Percentiles rank a stretch among this genome's conserved stretches.
phyloP scores from a whole-genome alignment of 30 jellyfish, hydroid and myxozoan genomes.

The Turritopsis rubra region DNA sequence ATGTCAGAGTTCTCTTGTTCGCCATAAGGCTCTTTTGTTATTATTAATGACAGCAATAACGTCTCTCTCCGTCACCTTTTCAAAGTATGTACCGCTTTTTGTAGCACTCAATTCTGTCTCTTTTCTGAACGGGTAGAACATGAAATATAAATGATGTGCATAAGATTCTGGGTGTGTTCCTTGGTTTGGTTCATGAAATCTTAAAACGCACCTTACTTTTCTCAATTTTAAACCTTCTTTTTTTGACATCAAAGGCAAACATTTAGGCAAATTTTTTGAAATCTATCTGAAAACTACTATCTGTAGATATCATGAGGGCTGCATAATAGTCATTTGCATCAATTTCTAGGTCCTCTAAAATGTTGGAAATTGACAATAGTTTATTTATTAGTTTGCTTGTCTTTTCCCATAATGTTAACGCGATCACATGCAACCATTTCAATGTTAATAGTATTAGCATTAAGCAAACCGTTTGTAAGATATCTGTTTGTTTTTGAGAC shows the following conservation, averaged over 20 bases:
- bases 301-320: background rate
- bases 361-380: background rate
- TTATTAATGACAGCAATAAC: background rate
- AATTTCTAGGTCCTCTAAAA: background rate
- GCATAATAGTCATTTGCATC: background rate
- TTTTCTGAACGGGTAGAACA: constrained; percentile 23
- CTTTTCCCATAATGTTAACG: too few relatives aligned
- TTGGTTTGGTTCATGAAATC: background rate
- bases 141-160: constrained; percentile 17
- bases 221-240: background rate
- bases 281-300: background rate
- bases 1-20: background rate
- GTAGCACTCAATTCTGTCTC: constrained; percentile 1
- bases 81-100: background rate
- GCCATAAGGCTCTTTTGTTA: background rate
- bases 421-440: too few relatives aligned
- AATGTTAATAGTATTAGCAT: too few relatives aligned
- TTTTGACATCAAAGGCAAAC: background rate
- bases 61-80: background rate
- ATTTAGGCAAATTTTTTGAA: background rate
- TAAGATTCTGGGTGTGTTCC: background rate
- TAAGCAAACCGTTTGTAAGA: too few relatives aligned
- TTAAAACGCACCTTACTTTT: background rate
- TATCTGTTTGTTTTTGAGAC: too few relatives aligned
- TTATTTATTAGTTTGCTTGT: too few relatives aligned